Conservation (phyloP, 1,140 invertebrate genomes). For the Euwallacea similis region DNA sequence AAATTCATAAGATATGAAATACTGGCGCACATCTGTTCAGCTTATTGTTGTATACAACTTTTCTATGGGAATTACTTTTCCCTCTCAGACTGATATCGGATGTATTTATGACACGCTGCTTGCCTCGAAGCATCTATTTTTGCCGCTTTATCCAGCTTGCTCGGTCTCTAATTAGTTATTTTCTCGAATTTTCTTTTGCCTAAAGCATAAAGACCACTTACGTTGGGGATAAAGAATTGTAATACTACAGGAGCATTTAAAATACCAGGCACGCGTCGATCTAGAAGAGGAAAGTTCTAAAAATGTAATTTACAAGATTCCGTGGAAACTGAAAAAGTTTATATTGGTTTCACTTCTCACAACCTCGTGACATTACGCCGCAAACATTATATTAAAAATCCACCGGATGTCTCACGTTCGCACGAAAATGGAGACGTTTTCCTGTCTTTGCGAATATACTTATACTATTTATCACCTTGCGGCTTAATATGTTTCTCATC, state of each 20-base stretch:
- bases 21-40: conserved; percentile 43
- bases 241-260: conserved; percentile 26
- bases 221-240: neutral
- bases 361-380: conserved; percentile 28
- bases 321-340: conserved; percentile 33
- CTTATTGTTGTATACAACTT: conserved; percentile 46
- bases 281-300: conserved; percentile 35
- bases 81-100: conserved; percentile 40
- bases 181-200: no score
- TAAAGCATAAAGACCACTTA: no score
- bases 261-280: conserved; percentile 26
- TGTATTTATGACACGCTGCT: conserved; percentile 40
- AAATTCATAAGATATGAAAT: conserved; percentile 44
- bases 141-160: conserved; percentile 1
- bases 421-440: neutral
- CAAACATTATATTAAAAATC: conserved; percentile 32
- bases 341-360: conserved; percentile 37
- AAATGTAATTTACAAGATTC: conserved; percentile 40
- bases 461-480: no score
- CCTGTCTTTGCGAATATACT: neutral
- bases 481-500: no score
- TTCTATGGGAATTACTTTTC: conserved; percentile 43
- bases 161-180: no score
- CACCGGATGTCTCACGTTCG: conserved; percentile 15
- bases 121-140: conserved; percentile 28